Evolutionary conservation across 53 echinoderm and acorn worm genomes (phyloP).

Genomic region (Crossaster papposus): DNA sequence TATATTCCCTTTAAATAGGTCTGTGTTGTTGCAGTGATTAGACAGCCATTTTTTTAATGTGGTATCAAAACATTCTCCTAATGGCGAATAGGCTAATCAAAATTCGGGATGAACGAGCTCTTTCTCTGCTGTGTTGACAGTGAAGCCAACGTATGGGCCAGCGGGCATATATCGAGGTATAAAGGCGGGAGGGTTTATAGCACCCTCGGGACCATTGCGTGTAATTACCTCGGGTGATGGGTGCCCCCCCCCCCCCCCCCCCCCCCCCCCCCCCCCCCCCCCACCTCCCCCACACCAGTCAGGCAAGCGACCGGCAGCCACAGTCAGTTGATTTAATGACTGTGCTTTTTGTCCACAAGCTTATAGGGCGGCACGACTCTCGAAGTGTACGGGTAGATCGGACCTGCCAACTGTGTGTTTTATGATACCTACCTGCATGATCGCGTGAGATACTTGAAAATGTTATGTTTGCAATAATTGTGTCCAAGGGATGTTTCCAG

Average conservation of each 20-base stretch:
- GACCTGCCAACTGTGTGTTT: background rate
- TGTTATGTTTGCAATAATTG: background rate
- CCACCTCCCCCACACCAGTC: background rate
- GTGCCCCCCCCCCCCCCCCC: too few relatives aligned
- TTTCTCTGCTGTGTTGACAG: background rate
- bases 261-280: too few relatives aligned
- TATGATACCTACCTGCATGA: background rate
- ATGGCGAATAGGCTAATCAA: background rate
- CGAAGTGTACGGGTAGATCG: background rate
- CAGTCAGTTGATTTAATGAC: background rate
- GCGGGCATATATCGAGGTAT: background rate
- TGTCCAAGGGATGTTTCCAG: background rate
- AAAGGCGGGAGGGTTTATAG: background rate
- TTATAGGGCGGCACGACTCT: background rate
- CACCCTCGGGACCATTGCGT: background rate
- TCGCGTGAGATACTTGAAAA: background rate
- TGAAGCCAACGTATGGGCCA: background rate
- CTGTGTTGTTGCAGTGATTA: too few relatives aligned
- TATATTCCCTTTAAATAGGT: too few relatives aligned
- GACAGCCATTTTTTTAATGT: background rate
- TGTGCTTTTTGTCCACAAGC: background rate
- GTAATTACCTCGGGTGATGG: background rate
- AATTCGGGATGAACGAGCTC: background rate
- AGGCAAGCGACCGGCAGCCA: background rate
- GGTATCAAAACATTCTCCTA: background rate